Base-by-base conservation (phyloP, 2,797 vertebrate species). In the Brotula barbata region DNA sequence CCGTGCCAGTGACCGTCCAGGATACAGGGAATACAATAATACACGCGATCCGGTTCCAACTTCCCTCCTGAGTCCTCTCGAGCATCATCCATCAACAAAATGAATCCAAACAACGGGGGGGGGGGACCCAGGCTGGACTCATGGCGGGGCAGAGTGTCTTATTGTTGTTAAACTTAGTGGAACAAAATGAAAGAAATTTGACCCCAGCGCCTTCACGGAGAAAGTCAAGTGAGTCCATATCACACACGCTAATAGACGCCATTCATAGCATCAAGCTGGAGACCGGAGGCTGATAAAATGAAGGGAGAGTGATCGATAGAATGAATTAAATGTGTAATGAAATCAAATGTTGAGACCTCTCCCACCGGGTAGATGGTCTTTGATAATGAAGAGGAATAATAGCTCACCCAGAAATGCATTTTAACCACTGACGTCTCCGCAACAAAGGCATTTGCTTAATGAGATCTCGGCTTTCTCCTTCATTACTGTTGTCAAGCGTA, bases 1-100 rank as follows among this genome's bases (percentile, higher is more conserved):
- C 80, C 67, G 75, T 86, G 89, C 89, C 89, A 90, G 69, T 20
- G 56, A 78, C 63, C 64, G 77, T 72, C 82, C 68, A 85, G 82
- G 78, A 84, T 53, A 58, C 62, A 72, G 72, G 67, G 58, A 45
- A 44, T 56, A 62, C 63, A 84, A 89, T 83, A 87, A 88, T 80
- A 78, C 77, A 84, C 55, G 71, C 69, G 76, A 73, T 78, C 64
- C 58, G 75, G 81, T 79, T 88, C 85, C 86, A 87, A 79, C 71
- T 76, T 82, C 75, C 85, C 78, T 78, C 83, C 85, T 39, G 68
- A 78, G 80, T 79, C 64, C 43, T 58, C 68, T 64, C 64, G 42
- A 56, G 71, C 46, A 72, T 77, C 73, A 86, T 88, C 80, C 76
- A 86, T 89, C 87, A 87, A 71, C 73, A 73, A 86, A 88, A 82